Evolutionary conservation across 2,113 vertebrate genomes (phyloP).

Genomic region (Terrapene triunguis): DNA sequence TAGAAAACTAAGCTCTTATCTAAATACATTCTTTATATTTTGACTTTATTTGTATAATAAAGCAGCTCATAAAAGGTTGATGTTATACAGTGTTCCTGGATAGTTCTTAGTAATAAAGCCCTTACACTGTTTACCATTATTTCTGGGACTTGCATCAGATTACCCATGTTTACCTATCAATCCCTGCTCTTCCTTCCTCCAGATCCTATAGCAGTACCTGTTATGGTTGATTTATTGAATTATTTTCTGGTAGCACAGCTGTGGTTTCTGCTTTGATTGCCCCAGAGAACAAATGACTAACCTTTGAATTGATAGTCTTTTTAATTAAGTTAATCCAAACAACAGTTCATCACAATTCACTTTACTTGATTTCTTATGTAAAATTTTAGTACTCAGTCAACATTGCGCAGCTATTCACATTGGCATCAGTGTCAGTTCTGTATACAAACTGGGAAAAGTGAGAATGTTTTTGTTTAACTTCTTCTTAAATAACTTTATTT

Average conservation of each 20-base stretch:
- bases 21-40: neutral
- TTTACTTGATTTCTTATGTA: neutral
- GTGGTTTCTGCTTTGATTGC: neutral
- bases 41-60: neutral
- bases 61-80: neutral
- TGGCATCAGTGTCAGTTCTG: neutral
- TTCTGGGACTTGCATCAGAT: neutral
- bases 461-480: neutral
- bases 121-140: accelerated
- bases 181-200: neutral
- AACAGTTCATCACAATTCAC: neutral
- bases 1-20: neutral
- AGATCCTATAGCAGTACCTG: neutral
- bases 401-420: accelerated
- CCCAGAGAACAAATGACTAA: neutral
- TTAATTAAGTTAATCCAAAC: neutral
- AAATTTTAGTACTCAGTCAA: neutral
- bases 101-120: neutral
- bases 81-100: accelerated
- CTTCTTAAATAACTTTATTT: neutral
- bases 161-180: neutral
- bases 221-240: accelerated
- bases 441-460: neutral
- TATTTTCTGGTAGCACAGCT: neutral
- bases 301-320: neutral